phyloP scores from a whole-genome alignment of 2,888 invertebrate species.

The Hypolimnas misippus region DNA sequence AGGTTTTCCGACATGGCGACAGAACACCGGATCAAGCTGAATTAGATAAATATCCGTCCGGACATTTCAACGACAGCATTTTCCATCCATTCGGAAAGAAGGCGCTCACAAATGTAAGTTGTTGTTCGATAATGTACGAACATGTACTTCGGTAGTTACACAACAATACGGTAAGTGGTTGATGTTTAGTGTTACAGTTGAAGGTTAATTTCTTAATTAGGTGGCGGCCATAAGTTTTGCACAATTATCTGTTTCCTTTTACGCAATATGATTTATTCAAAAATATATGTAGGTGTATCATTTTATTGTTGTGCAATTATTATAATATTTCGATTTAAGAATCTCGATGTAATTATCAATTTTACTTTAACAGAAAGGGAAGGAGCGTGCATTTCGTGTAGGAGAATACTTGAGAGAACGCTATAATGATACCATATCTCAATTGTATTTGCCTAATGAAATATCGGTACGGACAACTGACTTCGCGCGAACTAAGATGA shows the following conservation, averaged over 20 bases:
- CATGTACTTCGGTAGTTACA: not conserved
- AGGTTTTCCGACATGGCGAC: constrained; percentile 89
- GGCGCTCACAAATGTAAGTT: constrained; percentile 85
- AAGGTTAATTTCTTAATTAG: constrained; percentile 3
- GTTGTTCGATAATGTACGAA: not conserved
- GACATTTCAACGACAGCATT: constrained; percentile 60
- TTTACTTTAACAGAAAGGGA: constrained; percentile 69
- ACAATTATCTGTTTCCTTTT: not conserved
- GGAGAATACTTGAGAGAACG: constrained; percentile 74
- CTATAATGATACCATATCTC: constrained; percentile 73
- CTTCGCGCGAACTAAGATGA: constrained; percentile 89
- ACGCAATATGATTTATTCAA: not conserved
- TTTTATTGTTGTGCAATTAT: not conserved
- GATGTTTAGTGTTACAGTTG: not conserved
- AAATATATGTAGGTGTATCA: not conserved
- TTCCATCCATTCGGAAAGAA: constrained; percentile 86
- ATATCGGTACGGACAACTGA: constrained; percentile 85
- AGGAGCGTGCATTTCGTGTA: constrained; percentile 73
- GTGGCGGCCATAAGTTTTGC: constrained; percentile 5
- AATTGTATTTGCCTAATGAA: constrained; percentile 76
- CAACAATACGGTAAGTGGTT: not conserved
- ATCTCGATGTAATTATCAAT: not conserved
- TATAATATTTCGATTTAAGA: not conserved
- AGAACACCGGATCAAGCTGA: constrained; percentile 85
- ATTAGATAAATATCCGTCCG: constrained; percentile 77